Evolutionary conservation across 2,113 vertebrate genomes (phyloP).

Genomic region (Penelope pileata): DNA sequence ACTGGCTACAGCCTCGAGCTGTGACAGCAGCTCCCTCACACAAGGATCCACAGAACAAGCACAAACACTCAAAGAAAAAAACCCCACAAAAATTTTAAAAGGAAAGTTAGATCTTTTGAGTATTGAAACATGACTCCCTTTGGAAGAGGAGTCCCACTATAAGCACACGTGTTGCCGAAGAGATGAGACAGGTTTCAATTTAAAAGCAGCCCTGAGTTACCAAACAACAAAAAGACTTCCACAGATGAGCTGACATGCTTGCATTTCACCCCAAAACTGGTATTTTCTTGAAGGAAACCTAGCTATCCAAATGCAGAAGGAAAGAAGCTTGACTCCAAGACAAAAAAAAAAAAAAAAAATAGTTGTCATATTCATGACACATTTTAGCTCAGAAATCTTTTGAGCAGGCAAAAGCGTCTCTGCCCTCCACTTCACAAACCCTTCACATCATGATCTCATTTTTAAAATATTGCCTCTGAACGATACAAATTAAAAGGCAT

Average conservation of each 20-base stretch:
- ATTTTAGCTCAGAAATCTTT: not conserved
- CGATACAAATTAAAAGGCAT: not conserved
- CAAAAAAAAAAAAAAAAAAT: too few relatives aligned
- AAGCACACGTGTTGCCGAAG: not conserved
- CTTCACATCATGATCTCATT: not conserved
- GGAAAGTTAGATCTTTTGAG: not conserved
- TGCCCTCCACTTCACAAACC: not conserved
- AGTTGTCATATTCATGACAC: not conserved
- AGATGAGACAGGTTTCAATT: not conserved
- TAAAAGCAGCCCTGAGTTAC: not conserved
- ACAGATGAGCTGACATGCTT: not conserved
- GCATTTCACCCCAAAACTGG: not conserved
- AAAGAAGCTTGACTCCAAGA: not conserved
- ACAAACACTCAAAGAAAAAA: not conserved
- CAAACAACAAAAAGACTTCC: not conserved
- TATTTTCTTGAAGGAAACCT: not conserved
- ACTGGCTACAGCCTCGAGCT: not conserved
- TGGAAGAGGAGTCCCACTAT: not conserved
- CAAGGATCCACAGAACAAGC: not conserved
- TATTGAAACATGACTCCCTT: not conserved
- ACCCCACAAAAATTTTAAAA: not conserved
- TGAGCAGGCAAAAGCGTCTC: not conserved
- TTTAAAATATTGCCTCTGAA: not conserved
- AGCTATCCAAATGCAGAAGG: not conserved
- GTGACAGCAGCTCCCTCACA: not conserved